phyloP scores from a whole-genome alignment of 2,797 vertebrate genomes.

The Poeciliopsis presidionis region DNA sequence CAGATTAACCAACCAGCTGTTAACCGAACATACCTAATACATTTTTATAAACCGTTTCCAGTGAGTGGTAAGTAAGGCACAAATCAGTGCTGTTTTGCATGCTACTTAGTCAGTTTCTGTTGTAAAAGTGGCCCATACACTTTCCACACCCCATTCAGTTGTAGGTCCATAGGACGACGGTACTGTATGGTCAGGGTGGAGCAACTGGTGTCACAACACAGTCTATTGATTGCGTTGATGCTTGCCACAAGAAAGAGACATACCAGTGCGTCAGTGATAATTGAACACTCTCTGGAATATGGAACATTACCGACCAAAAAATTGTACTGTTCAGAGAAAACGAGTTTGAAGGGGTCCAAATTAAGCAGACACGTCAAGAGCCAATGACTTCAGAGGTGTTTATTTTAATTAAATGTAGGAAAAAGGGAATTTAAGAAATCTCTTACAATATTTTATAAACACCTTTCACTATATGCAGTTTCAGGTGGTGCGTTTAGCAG shows the following conservation, averaged over 20 bases:
- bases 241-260: background rate
- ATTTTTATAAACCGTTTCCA: background rate
- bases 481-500: background rate
- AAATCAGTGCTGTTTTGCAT: background rate
- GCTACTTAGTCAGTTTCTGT: background rate
- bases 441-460: background rate
- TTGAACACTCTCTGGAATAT: background rate
- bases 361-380: background rate
- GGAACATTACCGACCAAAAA: background rate
- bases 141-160: background rate
- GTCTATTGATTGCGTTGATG: background rate
- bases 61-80: background rate
- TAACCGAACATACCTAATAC: background rate
- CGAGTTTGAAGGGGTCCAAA: background rate
- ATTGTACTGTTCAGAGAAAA: background rate
- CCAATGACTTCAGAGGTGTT: background rate
- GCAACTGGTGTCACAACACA: background rate
- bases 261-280: background rate
- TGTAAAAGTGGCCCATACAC: background rate
- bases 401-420: too few species aligned
- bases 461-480: slow-evolving; percentile 1
- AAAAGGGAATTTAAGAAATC: too few species aligned
- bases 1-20: background rate
- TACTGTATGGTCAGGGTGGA: background rate
- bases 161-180: background rate